Evolutionary conservation across 2,888 invertebrate genomes (phyloP), one percentile per base, ranked within the genome.

Genomic region (Hyposoter didymator): DNA sequence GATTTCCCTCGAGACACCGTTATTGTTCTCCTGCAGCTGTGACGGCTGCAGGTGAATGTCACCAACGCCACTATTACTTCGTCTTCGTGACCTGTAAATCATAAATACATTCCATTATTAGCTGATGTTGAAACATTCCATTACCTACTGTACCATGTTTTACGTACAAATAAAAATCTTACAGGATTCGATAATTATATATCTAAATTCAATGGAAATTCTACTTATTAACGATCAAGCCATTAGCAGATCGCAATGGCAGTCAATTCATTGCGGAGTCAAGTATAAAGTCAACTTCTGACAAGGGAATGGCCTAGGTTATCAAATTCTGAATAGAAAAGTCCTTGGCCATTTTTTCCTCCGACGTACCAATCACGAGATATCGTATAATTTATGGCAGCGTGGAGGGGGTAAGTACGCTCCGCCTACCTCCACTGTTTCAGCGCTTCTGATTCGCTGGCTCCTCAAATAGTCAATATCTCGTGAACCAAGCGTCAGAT

Each of bases 11-110:
- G 85, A 95, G 94, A 92, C 95, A 96, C 87, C 86, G 95, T 89
- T 90, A 89, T 89, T 90, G 88, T 91, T 91, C 84, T 90, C 95
- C 90, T 95, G 95, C 92, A 96, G 95, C 92, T 96, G 96, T 91
- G 96, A 95, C 88, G 94, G 95, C 93, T 96, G 95, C 93, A 95
- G 96, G 93, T 96, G 97, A 92, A 97, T 95, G 93, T 97, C 97
- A 93, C 97, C 96, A 94, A 97, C 97, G 94, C 97, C 97, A 94
- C 97, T 97, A 91, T 96, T 96, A 89, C 97, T 97, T 90, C 97
- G 96, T 90, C 97, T 96, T 89, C 97, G 96, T 86, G 97, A 96
- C 97, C 97, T 98, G 95, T 39, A 96, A 95, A 82, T 49, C 43
- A 47, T 78, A 66, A 80, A 17, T 22, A 39, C 28, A 73, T 78